These are phyloP conservation scores for Galaxias olidus DNA, from an alignment of 2,797 vertebrate genomes.

Conservation along the genomic window DNA sequence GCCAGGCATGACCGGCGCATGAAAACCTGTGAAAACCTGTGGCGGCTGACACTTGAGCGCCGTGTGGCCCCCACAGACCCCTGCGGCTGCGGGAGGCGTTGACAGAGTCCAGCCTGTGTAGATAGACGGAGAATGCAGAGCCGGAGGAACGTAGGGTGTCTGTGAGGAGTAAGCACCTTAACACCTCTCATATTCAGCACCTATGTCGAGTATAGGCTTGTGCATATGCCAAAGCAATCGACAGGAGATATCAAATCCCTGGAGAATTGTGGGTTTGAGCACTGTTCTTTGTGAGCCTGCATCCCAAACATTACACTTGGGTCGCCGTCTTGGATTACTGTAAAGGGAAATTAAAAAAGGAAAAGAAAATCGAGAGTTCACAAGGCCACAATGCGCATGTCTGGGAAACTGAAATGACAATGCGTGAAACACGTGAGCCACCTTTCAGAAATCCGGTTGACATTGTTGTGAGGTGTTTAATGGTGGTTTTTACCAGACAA, in stretches of 20 bases:
- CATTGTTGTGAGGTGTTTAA: conserved; percentile 1
- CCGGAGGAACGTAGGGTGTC: background rate
- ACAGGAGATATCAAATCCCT: background rate
- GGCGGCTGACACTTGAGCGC: conserved; percentile 7
- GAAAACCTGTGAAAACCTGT: no score
- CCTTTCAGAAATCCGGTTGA: background rate
- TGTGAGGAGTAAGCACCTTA: conserved; percentile 21
- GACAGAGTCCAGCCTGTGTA: conserved; percentile 8
- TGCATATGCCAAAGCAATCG: background rate
- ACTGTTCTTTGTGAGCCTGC: no score
- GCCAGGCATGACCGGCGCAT: background rate
- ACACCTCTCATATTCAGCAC: conserved; percentile 17
- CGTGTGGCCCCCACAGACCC: background rate
- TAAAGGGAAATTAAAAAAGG: no score
- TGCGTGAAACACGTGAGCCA: no score
- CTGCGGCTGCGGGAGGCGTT: background rate
- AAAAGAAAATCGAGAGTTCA: no score
- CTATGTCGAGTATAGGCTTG: background rate
- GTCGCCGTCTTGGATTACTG: no score
- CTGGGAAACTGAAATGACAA: no score
- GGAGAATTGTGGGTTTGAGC: no score
- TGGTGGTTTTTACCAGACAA: conserved; percentile 6
- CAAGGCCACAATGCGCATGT: no score
- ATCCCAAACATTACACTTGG: no score
- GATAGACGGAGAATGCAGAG: conserved; percentile 9